Conservation (phyloP, 2,113 vertebrate species). For the Nicator chloris region DNA sequence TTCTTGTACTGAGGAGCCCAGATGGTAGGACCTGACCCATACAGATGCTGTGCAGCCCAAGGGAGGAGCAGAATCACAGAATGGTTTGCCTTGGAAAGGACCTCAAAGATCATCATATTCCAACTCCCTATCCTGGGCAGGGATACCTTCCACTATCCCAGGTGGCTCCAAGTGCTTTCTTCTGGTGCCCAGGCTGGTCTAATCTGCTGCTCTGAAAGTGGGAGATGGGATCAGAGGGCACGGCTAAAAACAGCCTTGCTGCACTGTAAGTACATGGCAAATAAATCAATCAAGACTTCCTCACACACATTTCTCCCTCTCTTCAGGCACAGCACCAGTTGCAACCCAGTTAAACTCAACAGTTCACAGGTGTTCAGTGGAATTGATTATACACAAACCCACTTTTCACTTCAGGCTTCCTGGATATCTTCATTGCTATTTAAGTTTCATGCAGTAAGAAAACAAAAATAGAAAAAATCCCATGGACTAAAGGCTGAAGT, state of each 20-base stretch:
- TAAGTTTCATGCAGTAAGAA: not conserved
- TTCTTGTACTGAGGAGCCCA: not conserved
- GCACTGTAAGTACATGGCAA: not conserved
- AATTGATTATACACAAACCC: not conserved
- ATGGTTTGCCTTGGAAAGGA: not conserved
- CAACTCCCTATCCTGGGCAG: not conserved
- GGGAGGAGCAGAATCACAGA: not conserved
- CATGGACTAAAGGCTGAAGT: not conserved
- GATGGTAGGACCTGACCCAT: not conserved
- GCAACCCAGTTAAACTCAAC: conserved; percentile 26
- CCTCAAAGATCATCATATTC: not conserved
- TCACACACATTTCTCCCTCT: not conserved
- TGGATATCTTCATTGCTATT: not conserved
- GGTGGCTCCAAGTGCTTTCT: not conserved
- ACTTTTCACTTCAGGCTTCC: not conserved
- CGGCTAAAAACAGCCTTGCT: not conserved
- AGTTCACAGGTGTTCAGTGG: conserved; percentile 32
- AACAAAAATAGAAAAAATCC: not conserved
- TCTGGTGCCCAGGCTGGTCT: not conserved
- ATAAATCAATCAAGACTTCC: not conserved
- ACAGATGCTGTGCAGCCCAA: not conserved
- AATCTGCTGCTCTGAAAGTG: not conserved
- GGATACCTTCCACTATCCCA: not conserved
- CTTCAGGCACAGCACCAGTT: not conserved
- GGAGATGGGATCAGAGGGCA: not conserved